Evolutionary conservation across 2,888 invertebrate genomes (phyloP), one percentile per base, ranked within the genome.

Genomic region (Drosophila stalkeri): DNA sequence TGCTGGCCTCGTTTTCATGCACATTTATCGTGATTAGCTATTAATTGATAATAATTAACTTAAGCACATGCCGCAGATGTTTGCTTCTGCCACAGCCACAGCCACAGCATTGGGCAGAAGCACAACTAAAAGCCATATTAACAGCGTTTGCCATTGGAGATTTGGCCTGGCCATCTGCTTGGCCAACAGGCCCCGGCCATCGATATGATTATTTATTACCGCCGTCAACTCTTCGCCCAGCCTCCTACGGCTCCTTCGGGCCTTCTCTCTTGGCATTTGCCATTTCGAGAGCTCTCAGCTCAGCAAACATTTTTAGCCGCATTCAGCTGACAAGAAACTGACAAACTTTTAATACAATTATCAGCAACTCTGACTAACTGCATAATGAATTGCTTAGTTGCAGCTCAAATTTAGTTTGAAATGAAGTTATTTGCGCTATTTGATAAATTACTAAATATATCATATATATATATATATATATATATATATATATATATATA

Each of bases 11-110:
- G 73, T 85, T 81, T 85, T 81, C 82, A 85, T 86, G 85, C 84
- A 88, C 89, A 86, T 86, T 88, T 86, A 86, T 88, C 84, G 89
- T 86, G 86, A 86, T 86, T 88, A 86, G 89, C 89, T 77, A 82
- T 86, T 86, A 86, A 86, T 86, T 86, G 89, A 86, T 88, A 89
- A 86, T 88, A 86, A 86, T 86, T 86, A 88, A 88, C 89, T 88
- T 88, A 71, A 86, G 89, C 89, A 81, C 86, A 88, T 59, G 80
- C 67, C 82, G 64, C 86, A 86, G 81, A 81, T 85, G 88, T 68
- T 67, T 46, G 56, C 35, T 39, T 46, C 65, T 61, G 69, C 59
- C 46, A 23, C 44, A 2, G 44, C 18, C 39, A 1, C n/a, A n/a
- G 20, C 12, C 39, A 16, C 41, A 44, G 2, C 52, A 20, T 14